These are phyloP conservation scores for Lasiommata megera DNA, from an alignment of 2,888 invertebrate species.

Conservation along the genomic window DNA sequence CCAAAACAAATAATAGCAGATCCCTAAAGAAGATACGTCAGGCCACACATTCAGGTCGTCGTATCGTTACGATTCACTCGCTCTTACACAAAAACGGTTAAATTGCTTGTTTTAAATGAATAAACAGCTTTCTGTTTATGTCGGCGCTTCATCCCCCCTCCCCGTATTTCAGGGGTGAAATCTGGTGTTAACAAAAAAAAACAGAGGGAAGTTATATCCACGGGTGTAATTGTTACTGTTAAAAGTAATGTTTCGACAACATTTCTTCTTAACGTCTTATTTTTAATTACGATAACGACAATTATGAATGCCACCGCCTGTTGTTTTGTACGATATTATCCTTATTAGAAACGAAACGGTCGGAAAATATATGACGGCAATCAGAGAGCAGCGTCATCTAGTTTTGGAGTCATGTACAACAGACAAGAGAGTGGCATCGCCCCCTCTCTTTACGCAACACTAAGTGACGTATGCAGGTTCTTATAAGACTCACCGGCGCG, in stretches of 20 bases:
- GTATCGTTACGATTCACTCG: background rate
- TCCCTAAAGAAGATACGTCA: no score
- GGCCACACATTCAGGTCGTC: no score
- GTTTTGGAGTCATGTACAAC: no score
- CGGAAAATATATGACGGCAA: no score
- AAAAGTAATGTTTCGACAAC: conserved; percentile 18
- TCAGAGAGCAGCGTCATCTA: no score
- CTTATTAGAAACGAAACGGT: background rate
- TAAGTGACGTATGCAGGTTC: no score
- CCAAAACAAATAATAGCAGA: no score
- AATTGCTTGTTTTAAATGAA: conserved; percentile 64
- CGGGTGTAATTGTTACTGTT: conserved; percentile 18
- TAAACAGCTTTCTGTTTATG: conserved; percentile 53
- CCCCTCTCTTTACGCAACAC: no score
- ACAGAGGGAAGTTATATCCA: conserved; percentile 33
- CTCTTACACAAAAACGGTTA: conserved; percentile 40
- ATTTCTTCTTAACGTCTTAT: conserved; percentile 23
- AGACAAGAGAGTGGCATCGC: no score
- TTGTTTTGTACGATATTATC: background rate
- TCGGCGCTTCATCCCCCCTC: conserved; percentile 37
- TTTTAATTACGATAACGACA: conserved; percentile 22
- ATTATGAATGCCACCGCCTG: background rate
- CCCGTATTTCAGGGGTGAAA: conserved; percentile 33
- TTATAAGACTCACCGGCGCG: no score
- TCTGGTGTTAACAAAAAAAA: conserved; percentile 29